These are phyloP conservation scores for Callaeas wilsoni DNA, from an alignment of 2,113 vertebrate genomes.

Conservation along the genomic window DNA sequence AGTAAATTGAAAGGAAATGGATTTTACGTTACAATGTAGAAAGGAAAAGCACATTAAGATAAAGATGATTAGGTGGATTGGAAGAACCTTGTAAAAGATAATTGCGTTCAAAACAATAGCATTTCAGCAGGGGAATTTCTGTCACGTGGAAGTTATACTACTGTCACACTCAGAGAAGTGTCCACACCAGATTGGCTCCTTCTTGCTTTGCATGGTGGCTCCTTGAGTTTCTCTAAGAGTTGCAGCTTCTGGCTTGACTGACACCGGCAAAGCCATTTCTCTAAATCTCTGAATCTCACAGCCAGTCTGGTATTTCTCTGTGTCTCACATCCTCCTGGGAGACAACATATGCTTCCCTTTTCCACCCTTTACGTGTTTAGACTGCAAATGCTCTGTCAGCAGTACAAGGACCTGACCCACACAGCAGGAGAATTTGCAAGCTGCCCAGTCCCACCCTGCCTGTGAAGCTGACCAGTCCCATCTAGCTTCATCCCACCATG, in stretches of 20 bases:
- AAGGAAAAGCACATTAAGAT: conserved; percentile 55
- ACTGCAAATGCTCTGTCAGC: conserved; percentile 1
- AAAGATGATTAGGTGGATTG: conserved; percentile 51
- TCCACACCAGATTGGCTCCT: background rate
- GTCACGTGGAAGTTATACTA: background rate
- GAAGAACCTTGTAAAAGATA: conserved; percentile 55
- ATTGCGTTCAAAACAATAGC: conserved; percentile 28
- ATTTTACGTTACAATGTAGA: conserved; percentile 16
- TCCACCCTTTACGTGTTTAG: conserved; percentile 24
- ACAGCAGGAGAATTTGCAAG: background rate
- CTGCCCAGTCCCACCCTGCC: background rate
- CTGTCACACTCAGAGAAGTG: background rate
- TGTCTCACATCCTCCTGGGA: conserved; percentile 40
- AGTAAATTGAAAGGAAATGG: conserved; percentile 60
- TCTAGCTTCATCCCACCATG: background rate
- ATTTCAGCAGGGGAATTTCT: conserved; percentile 2
- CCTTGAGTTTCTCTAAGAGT: background rate
- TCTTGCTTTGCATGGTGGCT: background rate
- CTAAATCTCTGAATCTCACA: conserved; percentile 26
- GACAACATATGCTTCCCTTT: conserved; percentile 43
- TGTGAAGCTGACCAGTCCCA: background rate
- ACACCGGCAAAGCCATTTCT: conserved; percentile 26
- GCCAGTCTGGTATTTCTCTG: background rate
- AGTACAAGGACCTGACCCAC: background rate
- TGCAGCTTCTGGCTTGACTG: conserved; percentile 19